These are phyloP conservation scores for Tursiops truncatus DNA, from an alignment of 2,113 vertebrate species.

Conservation along the genomic window DNA sequence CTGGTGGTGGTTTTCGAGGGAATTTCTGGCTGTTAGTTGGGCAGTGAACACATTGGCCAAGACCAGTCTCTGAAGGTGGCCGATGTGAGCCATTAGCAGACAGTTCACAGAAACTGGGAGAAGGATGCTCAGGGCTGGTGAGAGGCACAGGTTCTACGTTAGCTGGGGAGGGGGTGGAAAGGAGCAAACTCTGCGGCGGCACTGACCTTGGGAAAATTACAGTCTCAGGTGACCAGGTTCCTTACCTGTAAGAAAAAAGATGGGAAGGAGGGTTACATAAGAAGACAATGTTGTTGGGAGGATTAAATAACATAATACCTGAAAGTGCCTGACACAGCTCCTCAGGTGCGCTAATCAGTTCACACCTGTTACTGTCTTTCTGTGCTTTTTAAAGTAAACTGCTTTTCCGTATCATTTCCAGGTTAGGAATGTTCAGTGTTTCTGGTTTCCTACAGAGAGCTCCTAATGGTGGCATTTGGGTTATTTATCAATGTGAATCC, in stretches of 20 bases:
- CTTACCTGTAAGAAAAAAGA: not conserved
- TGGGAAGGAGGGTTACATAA: too few species aligned
- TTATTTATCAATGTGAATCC: not conserved
- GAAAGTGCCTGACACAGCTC: not conserved
- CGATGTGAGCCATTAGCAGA: rapidly evolving
- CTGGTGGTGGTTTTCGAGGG: rapidly evolving
- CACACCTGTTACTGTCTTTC: not conserved
- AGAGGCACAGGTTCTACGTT: not conserved
- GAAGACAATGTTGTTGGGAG: not conserved
- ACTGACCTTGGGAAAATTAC: not conserved
- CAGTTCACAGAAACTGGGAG: not conserved
- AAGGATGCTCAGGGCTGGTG: not conserved
- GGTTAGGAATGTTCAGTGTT: not conserved
- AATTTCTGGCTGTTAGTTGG: not conserved
- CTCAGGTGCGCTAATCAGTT: not conserved
- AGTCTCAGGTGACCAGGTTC: not conserved
- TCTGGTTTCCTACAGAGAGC: not conserved
- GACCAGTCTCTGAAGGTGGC: not conserved
- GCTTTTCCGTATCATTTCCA: not conserved
- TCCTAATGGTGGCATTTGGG: not conserved
- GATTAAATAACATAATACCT: rapidly evolving
- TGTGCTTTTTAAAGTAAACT: not conserved
- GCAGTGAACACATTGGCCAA: too few species aligned
- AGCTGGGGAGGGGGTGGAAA: not conserved
- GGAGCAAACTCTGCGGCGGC: not conserved